These are phyloP conservation scores for Patiria miniata DNA, from an alignment of 35 echinoderm and acorn worm genomes.

Conservation along the genomic window DNA sequence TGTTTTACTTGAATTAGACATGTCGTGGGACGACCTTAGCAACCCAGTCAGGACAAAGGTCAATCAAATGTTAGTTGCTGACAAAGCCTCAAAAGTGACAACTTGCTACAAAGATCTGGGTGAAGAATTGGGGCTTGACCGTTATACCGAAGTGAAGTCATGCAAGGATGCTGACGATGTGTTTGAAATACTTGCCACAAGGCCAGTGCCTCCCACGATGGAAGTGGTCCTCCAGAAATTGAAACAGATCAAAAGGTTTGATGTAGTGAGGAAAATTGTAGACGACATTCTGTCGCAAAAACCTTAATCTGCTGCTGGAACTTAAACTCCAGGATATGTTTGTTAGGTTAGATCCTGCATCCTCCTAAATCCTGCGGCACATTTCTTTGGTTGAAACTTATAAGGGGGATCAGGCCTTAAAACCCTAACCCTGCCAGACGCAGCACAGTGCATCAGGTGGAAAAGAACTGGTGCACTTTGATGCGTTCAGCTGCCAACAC, in stretches of 20 bases:
- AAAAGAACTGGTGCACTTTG: too few species aligned
- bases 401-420: too few species aligned
- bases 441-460: too few species aligned
- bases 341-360: too few species aligned
- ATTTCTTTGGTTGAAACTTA: too few species aligned
- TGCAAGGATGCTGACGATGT: background rate
- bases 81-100: background rate
- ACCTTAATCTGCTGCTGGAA: background rate
- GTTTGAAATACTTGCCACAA: background rate
- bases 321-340: too few species aligned
- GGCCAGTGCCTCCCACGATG: background rate
- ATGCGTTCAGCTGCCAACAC: too few species aligned
- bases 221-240: background rate
- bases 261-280: background rate
- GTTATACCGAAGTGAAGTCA: background rate
- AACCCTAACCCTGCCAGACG: too few species aligned
- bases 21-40: background rate
- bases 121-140: background rate
- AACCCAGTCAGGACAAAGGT: background rate
- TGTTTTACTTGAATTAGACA: background rate
- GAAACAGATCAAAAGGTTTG: background rate
- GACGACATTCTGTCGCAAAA: background rate
- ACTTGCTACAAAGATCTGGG: background rate
- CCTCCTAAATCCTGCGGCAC: too few species aligned
- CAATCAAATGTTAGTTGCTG: background rate